phyloP scores from a whole-genome alignment of 2,797 vertebrate species.

The Cephalopachus bancanus region DNA sequence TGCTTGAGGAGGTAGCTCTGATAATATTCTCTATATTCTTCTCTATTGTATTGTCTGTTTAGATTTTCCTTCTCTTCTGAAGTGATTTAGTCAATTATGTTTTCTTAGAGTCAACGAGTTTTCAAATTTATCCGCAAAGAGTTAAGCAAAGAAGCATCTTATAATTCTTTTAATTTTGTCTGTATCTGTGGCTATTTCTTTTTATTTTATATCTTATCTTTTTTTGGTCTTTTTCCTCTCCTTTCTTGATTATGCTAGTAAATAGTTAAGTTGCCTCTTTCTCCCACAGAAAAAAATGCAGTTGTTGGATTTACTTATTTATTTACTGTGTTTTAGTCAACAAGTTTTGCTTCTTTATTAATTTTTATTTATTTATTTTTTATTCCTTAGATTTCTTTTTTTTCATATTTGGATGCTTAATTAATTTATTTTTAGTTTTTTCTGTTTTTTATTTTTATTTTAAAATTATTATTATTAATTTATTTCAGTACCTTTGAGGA shows the following conservation, averaged over 20 bases:
- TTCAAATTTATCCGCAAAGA: background rate
- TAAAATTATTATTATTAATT: background rate
- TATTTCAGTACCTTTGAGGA: no score
- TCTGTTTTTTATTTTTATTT: background rate
- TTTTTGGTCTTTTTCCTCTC: background rate
- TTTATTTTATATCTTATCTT: constrained; percentile 4
- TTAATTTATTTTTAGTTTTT: constrained; percentile 13
- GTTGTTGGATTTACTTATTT: constrained; percentile 34
- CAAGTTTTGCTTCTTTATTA: constrained; percentile 42
- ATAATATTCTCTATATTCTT: background rate
- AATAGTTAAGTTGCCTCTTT: background rate
- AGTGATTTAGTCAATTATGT: background rate
- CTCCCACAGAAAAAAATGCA: background rate
- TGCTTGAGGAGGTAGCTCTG: background rate
- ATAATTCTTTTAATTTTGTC: background rate
- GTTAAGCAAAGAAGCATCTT: background rate
- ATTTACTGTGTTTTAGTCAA: constrained; percentile 1
- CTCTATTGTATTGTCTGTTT: background rate
- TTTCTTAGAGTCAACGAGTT: background rate
- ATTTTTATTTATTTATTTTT: background rate
- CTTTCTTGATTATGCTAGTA: background rate
- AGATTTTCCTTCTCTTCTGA: background rate
- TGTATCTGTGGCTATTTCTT: background rate
- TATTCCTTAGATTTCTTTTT: background rate
- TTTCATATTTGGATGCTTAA: background rate